Evolutionary conservation across 2,888 invertebrate genomes (phyloP).

Genomic region (Loripinus fragilis): DNA sequence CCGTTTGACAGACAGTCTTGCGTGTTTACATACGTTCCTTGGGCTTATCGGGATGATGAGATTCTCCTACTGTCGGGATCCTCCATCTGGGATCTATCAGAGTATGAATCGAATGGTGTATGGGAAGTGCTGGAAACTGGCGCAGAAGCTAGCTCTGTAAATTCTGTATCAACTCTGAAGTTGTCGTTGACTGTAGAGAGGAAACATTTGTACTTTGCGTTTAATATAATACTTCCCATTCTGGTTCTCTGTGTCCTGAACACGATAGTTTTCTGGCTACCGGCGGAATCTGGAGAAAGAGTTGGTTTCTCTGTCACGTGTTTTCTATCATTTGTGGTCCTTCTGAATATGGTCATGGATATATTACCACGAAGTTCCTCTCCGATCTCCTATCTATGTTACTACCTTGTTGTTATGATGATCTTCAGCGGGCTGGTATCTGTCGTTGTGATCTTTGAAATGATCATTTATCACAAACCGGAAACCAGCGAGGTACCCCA

Average conservation of each 20-base stretch:
- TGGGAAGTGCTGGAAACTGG: slow-evolving; percentile 36
- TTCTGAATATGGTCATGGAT: slow-evolving; percentile 32
- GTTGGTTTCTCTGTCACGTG: slow-evolving; percentile 36
- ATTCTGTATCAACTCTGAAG: background rate
- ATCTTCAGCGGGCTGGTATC: slow-evolving; percentile 40
- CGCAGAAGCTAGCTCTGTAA: background rate
- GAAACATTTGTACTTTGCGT: slow-evolving; percentile 28
- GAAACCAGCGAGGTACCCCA: slow-evolving; percentile 26
- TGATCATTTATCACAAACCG: slow-evolving; percentile 38
- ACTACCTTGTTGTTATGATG: slow-evolving; percentile 38
- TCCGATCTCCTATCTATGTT: slow-evolving; percentile 11
- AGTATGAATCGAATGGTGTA: slow-evolving; percentile 39
- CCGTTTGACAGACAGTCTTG: slow-evolving; percentile 38
- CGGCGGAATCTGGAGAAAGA: slow-evolving; percentile 31
- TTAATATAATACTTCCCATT: slow-evolving; percentile 36
- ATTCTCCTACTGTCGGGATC: background rate
- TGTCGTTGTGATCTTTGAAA: slow-evolving; percentile 29
- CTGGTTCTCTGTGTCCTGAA: slow-evolving; percentile 28
- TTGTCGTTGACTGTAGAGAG: slow-evolving; percentile 22
- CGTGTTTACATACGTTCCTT: slow-evolving; percentile 13
- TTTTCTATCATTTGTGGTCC: slow-evolving; percentile 30
- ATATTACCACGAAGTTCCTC: slow-evolving; percentile 20
- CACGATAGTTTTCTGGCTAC: slow-evolving; percentile 32
- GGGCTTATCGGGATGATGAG: slow-evolving; percentile 22
- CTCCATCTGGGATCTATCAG: slow-evolving; percentile 7